Evolutionary conservation across 1,140 invertebrate genomes (phyloP).

Genomic region (Plutomurus gul): DNA sequence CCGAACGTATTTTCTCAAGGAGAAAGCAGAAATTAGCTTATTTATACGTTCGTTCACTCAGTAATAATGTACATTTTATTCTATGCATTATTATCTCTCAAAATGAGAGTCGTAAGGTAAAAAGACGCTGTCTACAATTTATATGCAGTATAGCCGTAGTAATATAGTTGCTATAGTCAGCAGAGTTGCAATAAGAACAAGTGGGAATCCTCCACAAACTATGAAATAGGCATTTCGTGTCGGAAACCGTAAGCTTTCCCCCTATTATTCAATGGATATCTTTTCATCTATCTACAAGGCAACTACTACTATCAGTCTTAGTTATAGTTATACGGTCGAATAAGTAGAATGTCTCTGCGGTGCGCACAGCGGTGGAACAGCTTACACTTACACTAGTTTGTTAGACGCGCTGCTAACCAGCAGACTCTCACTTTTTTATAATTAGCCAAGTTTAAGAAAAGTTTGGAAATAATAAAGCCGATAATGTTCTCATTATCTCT

Average conservation of each 20-base stretch:
- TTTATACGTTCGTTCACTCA: neutral
- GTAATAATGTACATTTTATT: constrained; percentile 12
- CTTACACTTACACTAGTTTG: neutral
- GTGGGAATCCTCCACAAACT: too few species aligned
- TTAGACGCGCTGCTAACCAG: neutral
- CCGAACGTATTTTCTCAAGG: neutral
- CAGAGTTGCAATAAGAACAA: neutral
- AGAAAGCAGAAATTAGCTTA: neutral
- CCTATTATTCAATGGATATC: neutral
- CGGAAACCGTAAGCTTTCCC: constrained; percentile 9
- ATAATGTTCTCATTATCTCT: constrained; percentile 36
- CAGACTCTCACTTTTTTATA: constrained; percentile 24
- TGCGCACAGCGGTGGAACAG: neutral
- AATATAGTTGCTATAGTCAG: neutral
- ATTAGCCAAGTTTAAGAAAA: constrained; percentile 31
- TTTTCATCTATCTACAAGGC: neutral
- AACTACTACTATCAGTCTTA: neutral
- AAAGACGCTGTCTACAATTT: neutral
- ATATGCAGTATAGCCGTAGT: neutral
- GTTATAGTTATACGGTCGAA: neutral
- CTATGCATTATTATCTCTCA: neutral
- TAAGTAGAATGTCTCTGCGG: neutral
- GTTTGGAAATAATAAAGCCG: constrained; percentile 31
- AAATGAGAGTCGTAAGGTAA: neutral
- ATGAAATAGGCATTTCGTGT: neutral